These are phyloP conservation scores for Diuraphis noxia DNA, from an alignment of 1,140 invertebrate species.

Conservation along the genomic window DNA sequence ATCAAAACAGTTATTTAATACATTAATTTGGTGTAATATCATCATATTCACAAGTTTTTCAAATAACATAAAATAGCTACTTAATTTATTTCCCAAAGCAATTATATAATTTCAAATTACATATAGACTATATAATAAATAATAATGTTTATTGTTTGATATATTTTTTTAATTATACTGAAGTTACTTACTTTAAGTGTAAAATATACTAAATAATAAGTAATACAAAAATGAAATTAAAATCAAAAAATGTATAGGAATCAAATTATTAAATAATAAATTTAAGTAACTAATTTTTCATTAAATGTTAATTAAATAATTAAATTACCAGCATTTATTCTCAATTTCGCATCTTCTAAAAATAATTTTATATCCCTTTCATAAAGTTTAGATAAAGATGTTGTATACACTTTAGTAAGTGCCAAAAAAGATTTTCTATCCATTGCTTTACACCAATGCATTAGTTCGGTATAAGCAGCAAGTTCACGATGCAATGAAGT, in stretches of 20 bases:
- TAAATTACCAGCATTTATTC: constrained; percentile 60
- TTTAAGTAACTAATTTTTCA: background rate
- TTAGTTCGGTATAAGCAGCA: constrained; percentile 81
- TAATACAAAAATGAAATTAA: background rate
- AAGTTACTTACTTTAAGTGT: background rate
- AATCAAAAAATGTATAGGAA: background rate
- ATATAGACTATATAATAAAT: background rate
- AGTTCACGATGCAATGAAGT: constrained; percentile 80
- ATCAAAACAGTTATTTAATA: background rate
- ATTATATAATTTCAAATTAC: background rate
- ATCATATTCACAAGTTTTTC: background rate
- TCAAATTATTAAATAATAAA: background rate
- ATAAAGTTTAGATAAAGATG: constrained; percentile 79
- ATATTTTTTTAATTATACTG: background rate
- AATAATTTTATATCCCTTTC: constrained; percentile 80
- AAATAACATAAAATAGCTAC: background rate
- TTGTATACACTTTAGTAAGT: constrained; percentile 79
- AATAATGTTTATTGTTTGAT: background rate
- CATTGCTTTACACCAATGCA: constrained; percentile 87
- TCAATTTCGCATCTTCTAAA: constrained; percentile 74
- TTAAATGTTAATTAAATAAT: background rate
- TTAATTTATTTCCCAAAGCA: background rate
- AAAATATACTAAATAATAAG: background rate
- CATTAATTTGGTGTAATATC: background rate
- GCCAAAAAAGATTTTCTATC: constrained; percentile 80